Evolutionary conservation across 2,888 invertebrate genomes (phyloP), one percentile per base, ranked within the genome.

Genomic region (Apoderus coryli): DNA sequence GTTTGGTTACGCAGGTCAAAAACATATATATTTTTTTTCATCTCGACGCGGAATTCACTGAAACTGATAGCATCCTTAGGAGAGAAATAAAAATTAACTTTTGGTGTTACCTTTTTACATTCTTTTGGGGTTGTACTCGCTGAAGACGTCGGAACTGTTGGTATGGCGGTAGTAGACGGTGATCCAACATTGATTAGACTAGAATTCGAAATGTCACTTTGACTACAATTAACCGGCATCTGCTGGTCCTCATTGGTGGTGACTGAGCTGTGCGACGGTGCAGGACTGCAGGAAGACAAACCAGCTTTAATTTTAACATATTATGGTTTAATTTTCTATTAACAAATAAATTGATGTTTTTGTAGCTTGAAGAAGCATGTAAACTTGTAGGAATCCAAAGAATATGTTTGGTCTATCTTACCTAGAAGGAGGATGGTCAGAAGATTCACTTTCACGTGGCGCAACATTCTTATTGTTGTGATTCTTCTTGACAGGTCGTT

Each of bases 241-340:
- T 43, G 42, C 34, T 45, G 38, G 42, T 65, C 66, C 45, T 67
- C 68, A 44, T 61, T 66, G 1, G 76, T 73, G 1, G 76, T 72
- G 3, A 72, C 72, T 1, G 76, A 76, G 36, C 76, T 75, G 49
- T 69, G 69, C 1, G 76, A 76, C 7, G 72, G 67, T 12, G 76
- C 71, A 1, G 77, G 77, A 49, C 77, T 77, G 27, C 15, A 45
- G 40, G 22, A 24, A 25, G n/a, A 19, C 19, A 19, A 19, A n/a
- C n/a, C n/a, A n/a, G n/a, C n/a, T n/a, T n/a, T n/a, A n/a, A n/a
- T n/a, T n/a, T n/a, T n/a, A n/a, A n/a, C n/a, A n/a, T n/a, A n/a
- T n/a, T n/a, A n/a, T n/a, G n/a, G n/a, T n/a, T n/a, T n/a, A n/a
- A n/a, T n/a, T n/a, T n/a, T n/a, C n/a, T n/a, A n/a, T n/a, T n/a